Evolutionary conservation across 2,888 invertebrate species (phyloP), one percentile per base, ranked within the genome.

Genomic region (Hemithea aestivaria): DNA sequence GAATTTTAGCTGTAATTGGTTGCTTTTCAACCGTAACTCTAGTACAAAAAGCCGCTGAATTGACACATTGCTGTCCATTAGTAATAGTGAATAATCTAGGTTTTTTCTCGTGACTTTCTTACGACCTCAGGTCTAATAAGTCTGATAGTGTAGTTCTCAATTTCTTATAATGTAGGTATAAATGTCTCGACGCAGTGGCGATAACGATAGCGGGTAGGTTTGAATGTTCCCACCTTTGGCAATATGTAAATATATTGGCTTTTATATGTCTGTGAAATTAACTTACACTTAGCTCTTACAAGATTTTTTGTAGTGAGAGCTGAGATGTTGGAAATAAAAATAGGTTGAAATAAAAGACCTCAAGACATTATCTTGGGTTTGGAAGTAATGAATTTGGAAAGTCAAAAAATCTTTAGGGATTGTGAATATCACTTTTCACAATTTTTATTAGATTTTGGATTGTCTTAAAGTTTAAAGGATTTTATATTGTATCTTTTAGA

Each of bases 151-250:
- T 53, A 53, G 50, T 48, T 31, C 36, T 20, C 34, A 38, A 45
- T 45, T 27, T 42, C 32, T 35, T 21, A 7, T 33, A 31, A 38
- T 28, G 29, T 50, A 45, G 30, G 35, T 40, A 31, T 46, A 66
- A 67, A 76, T 65, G 67, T 70, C 70, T 81, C 63, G 40, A 59
- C 62, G 54, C 63, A 73, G 65, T 60, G 62, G 77, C 73, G 66
- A 66, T 48, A 56, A 66, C 51, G 56, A 61, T 69, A 76, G 78
- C 83, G 81, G 82, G 76, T 83, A 80, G 32, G 40, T 63, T 58
- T 56, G 60, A 69, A 66, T 54, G 31, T 66, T 85, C 85, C 84
- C 85, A 85, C 85, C 82, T 46, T 32, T 68, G 58, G 45, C 72
- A 40, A 44, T 67, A 57, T 72, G 67, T 80, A 76, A 66, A 75